Evolutionary conservation across 2,888 invertebrate species (phyloP).

Genomic region (Beris morrisii): DNA sequence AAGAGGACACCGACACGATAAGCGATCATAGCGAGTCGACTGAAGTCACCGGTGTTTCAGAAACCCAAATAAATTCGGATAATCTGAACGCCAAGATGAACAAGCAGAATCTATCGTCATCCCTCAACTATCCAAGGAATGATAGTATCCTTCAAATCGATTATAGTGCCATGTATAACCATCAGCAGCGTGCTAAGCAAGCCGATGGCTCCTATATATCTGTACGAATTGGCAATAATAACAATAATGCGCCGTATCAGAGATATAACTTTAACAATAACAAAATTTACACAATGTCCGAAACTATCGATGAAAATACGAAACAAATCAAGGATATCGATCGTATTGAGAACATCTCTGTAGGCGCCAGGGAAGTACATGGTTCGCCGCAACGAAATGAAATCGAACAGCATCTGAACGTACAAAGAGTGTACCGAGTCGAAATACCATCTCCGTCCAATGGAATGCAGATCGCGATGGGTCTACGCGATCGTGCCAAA

Average conservation of each 20-base stretch:
- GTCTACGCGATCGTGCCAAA: conserved; percentile 54
- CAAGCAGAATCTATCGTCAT: background rate
- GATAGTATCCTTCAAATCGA: conserved; percentile 28
- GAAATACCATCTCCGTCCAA: conserved; percentile 52
- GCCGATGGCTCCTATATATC: conserved; percentile 15
- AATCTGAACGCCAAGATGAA: conserved; percentile 11
- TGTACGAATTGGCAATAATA: conserved; percentile 18
- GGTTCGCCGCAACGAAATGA: conserved; percentile 1
- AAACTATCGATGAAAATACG: conserved; percentile 44
- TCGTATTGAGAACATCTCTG: conserved; percentile 51
- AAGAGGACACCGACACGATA: conserved; percentile 44
- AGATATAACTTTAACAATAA: conserved; percentile 19
- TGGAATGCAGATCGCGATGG: conserved; percentile 57
- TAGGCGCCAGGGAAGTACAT: background rate
- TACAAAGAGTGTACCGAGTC: conserved; percentile 54
- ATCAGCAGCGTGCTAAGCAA: conserved; percentile 3
- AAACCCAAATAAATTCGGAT: conserved; percentile 47
- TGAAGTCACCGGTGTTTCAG: conserved; percentile 53
- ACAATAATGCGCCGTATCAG: conserved; percentile 6
- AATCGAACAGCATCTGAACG: conserved; percentile 40
- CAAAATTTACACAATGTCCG: conserved; percentile 10
- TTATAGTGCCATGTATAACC: conserved; percentile 35
- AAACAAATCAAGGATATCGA: conserved; percentile 47
- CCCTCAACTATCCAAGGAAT: background rate
- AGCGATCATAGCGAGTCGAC: conserved; percentile 50